Evolutionary conservation across 2,888 invertebrate species (phyloP).

Genomic region (Epistrophella euchroma): DNA sequence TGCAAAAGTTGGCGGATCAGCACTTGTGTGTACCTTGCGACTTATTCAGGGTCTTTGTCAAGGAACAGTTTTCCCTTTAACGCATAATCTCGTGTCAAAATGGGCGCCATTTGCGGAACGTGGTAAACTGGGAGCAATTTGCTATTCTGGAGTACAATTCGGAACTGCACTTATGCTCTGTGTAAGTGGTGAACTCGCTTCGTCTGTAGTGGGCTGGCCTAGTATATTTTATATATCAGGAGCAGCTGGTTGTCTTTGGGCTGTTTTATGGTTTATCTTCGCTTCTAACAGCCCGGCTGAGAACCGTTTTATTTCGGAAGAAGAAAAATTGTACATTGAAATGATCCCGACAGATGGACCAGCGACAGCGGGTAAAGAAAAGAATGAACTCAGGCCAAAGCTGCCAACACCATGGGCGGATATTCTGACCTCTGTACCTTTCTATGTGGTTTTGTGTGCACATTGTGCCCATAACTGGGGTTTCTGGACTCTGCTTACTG

Average conservation of each 20-base stretch:
- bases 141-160: constrained; percentile 90
- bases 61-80: constrained; percentile 88
- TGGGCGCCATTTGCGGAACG: constrained; percentile 90
- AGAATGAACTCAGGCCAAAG: constrained; percentile 6
- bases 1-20: constrained; percentile 87
- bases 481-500: constrained; percentile 92
- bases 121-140: constrained; percentile 87
- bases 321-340: constrained; percentile 89
- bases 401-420: constrained; percentile 88
- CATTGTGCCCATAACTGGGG: constrained; percentile 91
- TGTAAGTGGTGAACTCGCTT: constrained; percentile 88
- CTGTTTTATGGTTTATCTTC: constrained; percentile 86
- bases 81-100: constrained; percentile 88
- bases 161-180: constrained; percentile 89
- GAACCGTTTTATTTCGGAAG: constrained; percentile 86
- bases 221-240: constrained; percentile 91
- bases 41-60: constrained; percentile 89
- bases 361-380: constrained; percentile 40
- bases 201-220: constrained; percentile 90
- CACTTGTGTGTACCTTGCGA: constrained; percentile 86
- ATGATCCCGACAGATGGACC: constrained; percentile 76
- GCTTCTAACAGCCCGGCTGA: constrained; percentile 88
- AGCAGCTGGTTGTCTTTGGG: constrained; percentile 87
- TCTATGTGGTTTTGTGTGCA: constrained; percentile 89
- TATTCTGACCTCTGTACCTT: constrained; percentile 90